These are phyloP conservation scores for Exephanes ischioxanthus DNA, from an alignment of 2,888 invertebrate species.

Conservation along the genomic window DNA sequence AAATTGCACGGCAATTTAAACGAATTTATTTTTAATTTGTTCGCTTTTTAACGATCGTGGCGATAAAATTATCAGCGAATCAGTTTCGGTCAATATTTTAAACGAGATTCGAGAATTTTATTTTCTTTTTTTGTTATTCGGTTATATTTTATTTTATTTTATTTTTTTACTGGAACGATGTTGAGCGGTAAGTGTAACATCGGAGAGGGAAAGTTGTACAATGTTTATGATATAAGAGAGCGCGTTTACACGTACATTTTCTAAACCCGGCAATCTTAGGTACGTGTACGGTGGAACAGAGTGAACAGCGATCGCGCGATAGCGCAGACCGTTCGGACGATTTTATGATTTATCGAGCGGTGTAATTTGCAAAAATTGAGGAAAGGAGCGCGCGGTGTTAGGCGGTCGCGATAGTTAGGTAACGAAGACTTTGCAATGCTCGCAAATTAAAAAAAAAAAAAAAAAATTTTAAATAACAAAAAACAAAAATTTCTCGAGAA, in stretches of 20 bases:
- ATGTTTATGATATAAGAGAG: constrained; percentile 68
- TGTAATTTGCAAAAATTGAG: constrained; percentile 7
- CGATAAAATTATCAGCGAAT: not conserved
- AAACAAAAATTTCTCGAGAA: too few species aligned
- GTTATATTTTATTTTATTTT: too few species aligned
- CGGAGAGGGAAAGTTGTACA: constrained; percentile 68
- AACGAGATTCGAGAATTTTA: too few species aligned
- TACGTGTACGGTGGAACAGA: not conserved
- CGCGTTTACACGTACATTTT: constrained; percentile 50
- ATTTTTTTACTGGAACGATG: too few species aligned
- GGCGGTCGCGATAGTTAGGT: too few species aligned
- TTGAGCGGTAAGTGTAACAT: constrained; percentile 67
- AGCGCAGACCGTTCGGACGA: not conserved
- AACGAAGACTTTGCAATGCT: too few species aligned
- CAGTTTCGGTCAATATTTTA: too few species aligned
- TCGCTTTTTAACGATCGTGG: not conserved
- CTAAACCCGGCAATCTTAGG: constrained; percentile 37
- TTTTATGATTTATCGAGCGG: constrained; percentile 12
- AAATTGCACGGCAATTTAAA: not conserved
- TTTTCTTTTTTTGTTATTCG: too few species aligned
- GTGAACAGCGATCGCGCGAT: not conserved
- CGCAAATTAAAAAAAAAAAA: too few species aligned
- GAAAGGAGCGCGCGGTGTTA: not conserved
- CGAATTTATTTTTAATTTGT: not conserved
- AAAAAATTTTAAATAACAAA: too few species aligned